Evolutionary conservation across 2,797 vertebrate genomes (phyloP), one percentile per base, ranked within the genome.

Genomic region (Apogon talboti): DNA sequence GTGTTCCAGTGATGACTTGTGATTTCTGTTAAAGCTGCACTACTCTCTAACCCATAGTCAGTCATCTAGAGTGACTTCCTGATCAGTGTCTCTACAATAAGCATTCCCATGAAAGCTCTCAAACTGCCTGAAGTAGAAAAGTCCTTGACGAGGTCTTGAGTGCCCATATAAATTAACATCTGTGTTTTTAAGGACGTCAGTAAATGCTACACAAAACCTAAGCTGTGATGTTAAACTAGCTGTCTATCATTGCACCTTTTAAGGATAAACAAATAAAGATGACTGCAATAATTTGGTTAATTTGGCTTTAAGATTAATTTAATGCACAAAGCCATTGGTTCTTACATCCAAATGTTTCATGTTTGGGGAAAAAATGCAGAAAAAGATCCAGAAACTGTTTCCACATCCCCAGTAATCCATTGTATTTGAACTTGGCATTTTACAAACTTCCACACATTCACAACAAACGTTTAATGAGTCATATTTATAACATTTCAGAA

Each of bases 31-130:
- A 51, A 51, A 7, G 4, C 47, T 28, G 13, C 18, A 15, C 6
- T 21, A 13, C 15, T 5, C 15, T 5, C n/a, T 15, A 21, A 50
- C 24, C 28, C 13, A 30, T 10, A 42, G 4, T 6, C 3, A 14
- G 1, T 53, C 15, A 8, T 11, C 5, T 8, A 11, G 7, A 43
- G 12, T 24, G 53, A 18, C 14, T 33, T 12, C 7, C 4, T 42
- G 21, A 45, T 66, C 49, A 40, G 8, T 33, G 19, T 51, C 55
- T 47, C 30, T 12, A 74, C 33, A 50, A 18, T 48, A 46, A 57
- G 13, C 52, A 58, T 60, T 74, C 38, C 42, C 47, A 14, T 49
- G 9, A 66, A 28, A 73, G 58, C 65, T 77, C 63, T 74, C 44
- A 57, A 38, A 59, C 77, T 81, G 63, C 65, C 65, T 35, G 37